A percentile compares a stretch with the other conserved stretches of the same genome.
Conservation (phyloP, 2,113 vertebrate genomes). For the Desmodus rotundus region DNA sequence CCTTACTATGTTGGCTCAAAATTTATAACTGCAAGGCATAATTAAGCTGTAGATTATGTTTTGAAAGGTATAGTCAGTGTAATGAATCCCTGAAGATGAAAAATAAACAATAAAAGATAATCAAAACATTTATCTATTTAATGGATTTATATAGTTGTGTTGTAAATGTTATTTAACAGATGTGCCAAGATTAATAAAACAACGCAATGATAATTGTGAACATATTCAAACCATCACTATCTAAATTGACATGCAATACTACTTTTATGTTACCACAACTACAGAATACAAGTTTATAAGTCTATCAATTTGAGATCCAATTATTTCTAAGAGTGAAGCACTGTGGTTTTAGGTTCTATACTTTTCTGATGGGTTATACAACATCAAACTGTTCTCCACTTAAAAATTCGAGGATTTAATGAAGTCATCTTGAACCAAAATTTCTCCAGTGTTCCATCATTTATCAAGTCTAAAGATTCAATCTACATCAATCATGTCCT, state of each 20-base stretch:
- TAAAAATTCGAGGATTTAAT: conserved; percentile 27
- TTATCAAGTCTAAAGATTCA: conserved; percentile 21
- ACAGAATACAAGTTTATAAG: not conserved
- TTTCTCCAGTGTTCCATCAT: not conserved
- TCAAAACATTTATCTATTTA: conserved; percentile 98
- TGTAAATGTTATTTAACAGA: conserved; percentile 91
- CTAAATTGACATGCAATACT: not conserved
- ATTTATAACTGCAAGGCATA: conserved; percentile 98
- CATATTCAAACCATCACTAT: conserved; percentile 46
- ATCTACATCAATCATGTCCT: not conserved
- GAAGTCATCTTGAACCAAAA: not conserved
- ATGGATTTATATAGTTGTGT: conserved; percentile 94
- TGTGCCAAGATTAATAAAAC: conserved; percentile 81
- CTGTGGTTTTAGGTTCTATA: not conserved
- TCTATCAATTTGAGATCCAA: not conserved
- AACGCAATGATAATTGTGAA: conserved; percentile 78
- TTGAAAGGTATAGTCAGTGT: conserved; percentile 96
- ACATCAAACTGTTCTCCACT: not conserved
- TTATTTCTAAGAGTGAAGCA: conserved; percentile 27
- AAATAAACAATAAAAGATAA: conserved; percentile 95
- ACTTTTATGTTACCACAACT: not conserved
- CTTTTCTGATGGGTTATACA: not conserved
- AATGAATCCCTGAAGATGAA: conserved; percentile 95
- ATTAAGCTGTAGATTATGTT: conserved; percentile 99
- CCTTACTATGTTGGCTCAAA: conserved; percentile 92